phyloP scores from a whole-genome alignment of 2,113 vertebrate genomes.

The Danionella cerebrum region DNA sequence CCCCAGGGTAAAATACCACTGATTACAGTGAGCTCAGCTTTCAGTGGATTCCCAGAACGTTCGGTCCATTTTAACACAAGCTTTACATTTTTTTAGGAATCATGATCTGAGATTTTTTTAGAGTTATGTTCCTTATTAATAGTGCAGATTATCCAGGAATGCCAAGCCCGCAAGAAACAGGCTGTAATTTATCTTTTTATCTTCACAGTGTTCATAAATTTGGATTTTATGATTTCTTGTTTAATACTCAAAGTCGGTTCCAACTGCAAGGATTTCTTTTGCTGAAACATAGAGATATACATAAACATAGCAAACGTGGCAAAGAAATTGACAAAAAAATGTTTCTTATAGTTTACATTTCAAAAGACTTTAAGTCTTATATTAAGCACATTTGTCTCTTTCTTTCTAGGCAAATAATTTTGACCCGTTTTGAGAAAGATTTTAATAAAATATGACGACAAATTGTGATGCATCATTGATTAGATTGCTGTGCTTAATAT shows the following conservation, averaged over 20 bases:
- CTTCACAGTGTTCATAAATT: background rate
- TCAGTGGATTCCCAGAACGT: background rate
- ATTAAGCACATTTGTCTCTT: too few relatives aligned
- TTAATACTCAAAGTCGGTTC: background rate
- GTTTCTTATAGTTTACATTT: too few relatives aligned
- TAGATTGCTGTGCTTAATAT: too few relatives aligned
- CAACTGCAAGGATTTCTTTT: too few relatives aligned
- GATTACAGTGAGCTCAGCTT: conserved; percentile 3
- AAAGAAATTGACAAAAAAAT: too few relatives aligned
- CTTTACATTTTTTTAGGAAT: background rate
- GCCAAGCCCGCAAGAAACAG: background rate
- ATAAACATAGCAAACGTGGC: too few relatives aligned
- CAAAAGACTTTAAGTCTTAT: too few relatives aligned
- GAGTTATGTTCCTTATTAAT: background rate
- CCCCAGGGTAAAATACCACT: conserved; percentile 16
- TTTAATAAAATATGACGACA: too few relatives aligned
- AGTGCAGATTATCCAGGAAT: background rate
- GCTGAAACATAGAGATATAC: too few relatives aligned
- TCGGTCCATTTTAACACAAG: background rate
- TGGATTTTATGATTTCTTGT: background rate
- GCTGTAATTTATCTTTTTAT: background rate
- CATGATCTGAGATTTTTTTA: background rate
- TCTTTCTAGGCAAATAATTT: too few relatives aligned
- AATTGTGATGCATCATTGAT: too few relatives aligned
- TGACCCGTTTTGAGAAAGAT: too few relatives aligned